phyloP scores from a whole-genome alignment of 2,113 vertebrate species.

The Macroglossus sobrinus region DNA sequence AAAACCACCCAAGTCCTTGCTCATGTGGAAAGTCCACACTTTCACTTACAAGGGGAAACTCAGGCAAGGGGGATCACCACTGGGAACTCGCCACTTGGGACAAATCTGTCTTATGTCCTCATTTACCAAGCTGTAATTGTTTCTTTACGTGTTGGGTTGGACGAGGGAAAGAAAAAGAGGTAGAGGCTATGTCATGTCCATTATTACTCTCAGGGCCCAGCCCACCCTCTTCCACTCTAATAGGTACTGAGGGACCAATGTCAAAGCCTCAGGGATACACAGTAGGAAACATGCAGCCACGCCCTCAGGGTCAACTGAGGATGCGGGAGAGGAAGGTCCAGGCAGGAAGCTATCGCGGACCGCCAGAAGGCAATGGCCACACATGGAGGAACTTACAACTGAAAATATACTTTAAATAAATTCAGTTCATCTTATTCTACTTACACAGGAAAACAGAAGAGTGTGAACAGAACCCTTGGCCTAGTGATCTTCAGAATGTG shows the following conservation, averaged over 20 bases:
- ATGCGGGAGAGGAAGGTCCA: background rate
- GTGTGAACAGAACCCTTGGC: background rate
- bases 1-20: background rate
- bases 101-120: background rate
- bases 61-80: background rate
- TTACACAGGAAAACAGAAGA: background rate
- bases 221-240: background rate
- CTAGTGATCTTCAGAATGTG: background rate
- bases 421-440: background rate
- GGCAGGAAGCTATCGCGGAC: background rate
- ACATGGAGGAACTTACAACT: background rate
- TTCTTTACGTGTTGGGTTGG: background rate
- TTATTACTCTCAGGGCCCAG: background rate
- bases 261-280: background rate
- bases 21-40: fast-evolving
- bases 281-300: fast-evolving
- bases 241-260: background rate
- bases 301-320: fast-evolving
- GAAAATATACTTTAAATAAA: background rate
- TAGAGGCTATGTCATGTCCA: background rate
- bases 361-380: background rate
- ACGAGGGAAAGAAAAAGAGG: background rate
- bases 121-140: background rate
- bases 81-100: background rate
- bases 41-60: background rate